Base-by-base conservation (phyloP, 92 coral and sea anemone genomes). In the Virgularia gustaviana region DNA sequence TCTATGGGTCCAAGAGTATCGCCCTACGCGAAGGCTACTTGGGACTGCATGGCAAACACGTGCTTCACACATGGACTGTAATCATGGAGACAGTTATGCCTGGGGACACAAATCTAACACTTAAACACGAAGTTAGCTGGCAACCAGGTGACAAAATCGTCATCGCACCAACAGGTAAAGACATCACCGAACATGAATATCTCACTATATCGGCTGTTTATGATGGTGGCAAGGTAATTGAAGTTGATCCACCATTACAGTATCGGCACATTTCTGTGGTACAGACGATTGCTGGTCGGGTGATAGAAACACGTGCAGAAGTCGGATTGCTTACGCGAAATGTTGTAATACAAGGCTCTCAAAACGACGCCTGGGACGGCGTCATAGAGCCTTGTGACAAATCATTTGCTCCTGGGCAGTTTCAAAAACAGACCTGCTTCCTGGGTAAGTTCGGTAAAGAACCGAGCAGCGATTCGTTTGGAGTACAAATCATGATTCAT, bases 261-360 rank as follows among this genome's bases (percentile, higher is more conserved):
- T 79, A 90, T 73, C 77, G 32, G 36, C 97, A 90, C 57, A 76
- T 90, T 37, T 83, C 97, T 3, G 42, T 90, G 15, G 83, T 49
- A 1, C 97, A 90, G 63, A 79, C 68, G 7, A 65, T 90, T 0
- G 94, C 78, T 39, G 91, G 90, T 6, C 67, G 83, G 32, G 65
- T 47, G 15, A 78, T 90, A 27, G 89, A 88, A 49, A 85, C 97
- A 1, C 83, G 90, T 7, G 97, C 94, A 15, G 97, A 90, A 63
- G 97, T 90, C 6, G 97, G 97, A 9, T 85, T 90, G 24, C 92
- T 90, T 9, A 90, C 97, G 62, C 90, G 97, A 53, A 90, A 90
- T 64, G 97, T 90, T 32, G 90, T 90, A 57, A 89, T 90, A 12
- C 88, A 88, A 67, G 97, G 95, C 4, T 90, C 97, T 57, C 82